Evolutionary conservation across 1,140 invertebrate genomes (phyloP).

Genomic region (Centruroides sculpturatus): DNA sequence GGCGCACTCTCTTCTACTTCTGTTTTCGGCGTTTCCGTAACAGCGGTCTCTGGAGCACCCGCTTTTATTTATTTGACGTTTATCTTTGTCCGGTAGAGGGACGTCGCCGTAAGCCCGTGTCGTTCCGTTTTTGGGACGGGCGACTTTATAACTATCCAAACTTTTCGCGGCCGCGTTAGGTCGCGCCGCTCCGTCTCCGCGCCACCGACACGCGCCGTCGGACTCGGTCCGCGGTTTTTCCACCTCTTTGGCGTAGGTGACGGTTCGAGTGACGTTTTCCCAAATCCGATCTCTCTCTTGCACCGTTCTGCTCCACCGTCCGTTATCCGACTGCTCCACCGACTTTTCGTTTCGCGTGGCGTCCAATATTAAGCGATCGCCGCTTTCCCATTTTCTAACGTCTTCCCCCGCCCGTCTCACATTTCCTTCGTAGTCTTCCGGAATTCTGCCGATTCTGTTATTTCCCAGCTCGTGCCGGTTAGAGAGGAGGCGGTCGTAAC

Average conservation of each 20-base stretch:
- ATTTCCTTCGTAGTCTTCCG: too few relatives aligned
- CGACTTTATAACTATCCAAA: not conserved
- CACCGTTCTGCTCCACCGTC: conserved; percentile 6
- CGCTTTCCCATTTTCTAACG: conserved; percentile 4
- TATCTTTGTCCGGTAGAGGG: conserved; percentile 5
- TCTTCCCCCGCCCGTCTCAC: too few relatives aligned
- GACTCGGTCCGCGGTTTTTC: too few relatives aligned
- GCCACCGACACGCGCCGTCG: too few relatives aligned
- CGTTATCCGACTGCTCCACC: conserved; percentile 3
- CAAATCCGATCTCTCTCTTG: conserved; percentile 11
- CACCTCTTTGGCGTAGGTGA: not conserved
- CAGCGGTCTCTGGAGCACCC: too few relatives aligned
- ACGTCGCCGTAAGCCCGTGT: conserved; percentile 11
- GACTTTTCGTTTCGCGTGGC: conserved; percentile 4
- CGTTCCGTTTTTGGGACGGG: conserved; percentile 8
- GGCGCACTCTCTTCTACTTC: not conserved
- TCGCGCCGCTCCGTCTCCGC: conserved; percentile 8
- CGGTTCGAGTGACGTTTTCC: conserved; percentile 7
- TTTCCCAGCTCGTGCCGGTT: too few relatives aligned
- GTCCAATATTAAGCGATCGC: conserved; percentile 7
- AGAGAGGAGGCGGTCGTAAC: too few relatives aligned
- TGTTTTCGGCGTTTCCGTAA: too few relatives aligned
- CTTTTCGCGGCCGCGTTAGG: conserved; percentile 1
- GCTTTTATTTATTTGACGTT: conserved; percentile 9
- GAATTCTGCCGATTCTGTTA: too few relatives aligned